Percentiles rank a stretch among this genome's conserved stretches.
phyloP scores from a whole-genome alignment of 2,797 vertebrate species.

The Mormyrops attenuatus region DNA sequence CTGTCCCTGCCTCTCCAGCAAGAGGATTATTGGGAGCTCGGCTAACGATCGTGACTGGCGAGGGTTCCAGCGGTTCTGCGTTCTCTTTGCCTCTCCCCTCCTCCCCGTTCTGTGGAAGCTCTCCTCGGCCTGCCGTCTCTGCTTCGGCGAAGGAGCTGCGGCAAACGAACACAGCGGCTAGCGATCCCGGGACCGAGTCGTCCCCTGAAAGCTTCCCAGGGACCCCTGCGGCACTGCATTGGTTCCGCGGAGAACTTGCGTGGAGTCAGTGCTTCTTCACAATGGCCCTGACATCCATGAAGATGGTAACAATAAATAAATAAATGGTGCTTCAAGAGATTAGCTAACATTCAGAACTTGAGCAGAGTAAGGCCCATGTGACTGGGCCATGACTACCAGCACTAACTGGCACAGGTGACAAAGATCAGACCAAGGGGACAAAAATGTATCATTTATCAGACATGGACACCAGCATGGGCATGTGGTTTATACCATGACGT shows the following conservation, averaged over 20 bases:
- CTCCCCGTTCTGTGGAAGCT: neutral
- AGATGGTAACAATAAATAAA: neutral
- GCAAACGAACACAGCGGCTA: neutral
- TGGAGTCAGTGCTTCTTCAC: neutral
- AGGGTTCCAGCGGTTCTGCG: slow-evolving; percentile 57
- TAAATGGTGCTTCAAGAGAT: neutral
- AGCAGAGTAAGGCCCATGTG: neutral
- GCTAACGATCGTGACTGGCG: slow-evolving; percentile 62
- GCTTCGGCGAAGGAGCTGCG: neutral
- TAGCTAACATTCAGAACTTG: neutral
- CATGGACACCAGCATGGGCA: neutral
- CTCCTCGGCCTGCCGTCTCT: neutral
- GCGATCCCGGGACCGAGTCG: neutral
- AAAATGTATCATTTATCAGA: neutral
- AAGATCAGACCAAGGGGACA: neutral
- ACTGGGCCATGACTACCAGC: neutral
- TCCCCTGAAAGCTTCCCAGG: neutral
- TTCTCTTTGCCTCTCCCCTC: slow-evolving; percentile 25
- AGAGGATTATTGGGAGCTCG: slow-evolving; percentile 56
- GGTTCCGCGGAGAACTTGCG: neutral
- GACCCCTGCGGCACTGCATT: neutral
- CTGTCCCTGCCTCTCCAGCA: slow-evolving; percentile 59
- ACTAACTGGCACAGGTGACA: neutral
- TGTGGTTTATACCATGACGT: neutral
- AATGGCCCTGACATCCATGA: neutral